Conservation (phyloP, 2,888 invertebrate species). For the Tholera decimalis region DNA sequence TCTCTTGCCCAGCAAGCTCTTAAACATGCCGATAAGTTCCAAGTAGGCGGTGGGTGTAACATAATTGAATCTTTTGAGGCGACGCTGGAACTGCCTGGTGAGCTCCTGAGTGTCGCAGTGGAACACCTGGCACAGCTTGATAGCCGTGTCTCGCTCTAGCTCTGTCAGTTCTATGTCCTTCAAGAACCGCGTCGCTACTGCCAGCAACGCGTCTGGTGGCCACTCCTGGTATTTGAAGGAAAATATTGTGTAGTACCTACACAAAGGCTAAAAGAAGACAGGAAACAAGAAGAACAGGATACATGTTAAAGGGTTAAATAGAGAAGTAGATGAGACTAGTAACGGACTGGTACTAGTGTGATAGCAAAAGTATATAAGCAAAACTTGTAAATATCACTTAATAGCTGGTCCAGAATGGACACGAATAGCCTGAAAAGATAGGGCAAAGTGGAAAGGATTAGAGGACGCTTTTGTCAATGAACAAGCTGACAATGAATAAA, state of each 20-base stretch:
- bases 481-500: too few relatives aligned
- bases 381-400: too few relatives aligned
- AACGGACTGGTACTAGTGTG: too few relatives aligned
- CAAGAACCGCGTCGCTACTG: slow-evolving; percentile 96
- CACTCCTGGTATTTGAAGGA: slow-evolving; percentile 92
- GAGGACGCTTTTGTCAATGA: too few relatives aligned
- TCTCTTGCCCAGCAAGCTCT: slow-evolving; percentile 94
- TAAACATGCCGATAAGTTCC: slow-evolving; percentile 97
- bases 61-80: slow-evolving; percentile 95
- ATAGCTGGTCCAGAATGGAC: too few relatives aligned
- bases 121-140: slow-evolving; percentile 97
- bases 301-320: too few relatives aligned
- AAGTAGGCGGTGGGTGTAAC: slow-evolving; percentile 98
- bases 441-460: too few relatives aligned
- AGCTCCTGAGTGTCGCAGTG: slow-evolving; percentile 95
- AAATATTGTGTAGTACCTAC: neutral
- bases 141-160: slow-evolving; percentile 94
- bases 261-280: too few relatives aligned
- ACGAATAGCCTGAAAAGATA: too few relatives aligned
- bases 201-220: slow-evolving; percentile 98
- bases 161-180: slow-evolving; percentile 95
- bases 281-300: too few relatives aligned
- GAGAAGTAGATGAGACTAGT: too few relatives aligned
- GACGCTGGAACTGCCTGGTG: slow-evolving; percentile 92
- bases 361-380: too few relatives aligned